Conservation (phyloP, 2,888 invertebrate species). For the Phalangium opilio region DNA sequence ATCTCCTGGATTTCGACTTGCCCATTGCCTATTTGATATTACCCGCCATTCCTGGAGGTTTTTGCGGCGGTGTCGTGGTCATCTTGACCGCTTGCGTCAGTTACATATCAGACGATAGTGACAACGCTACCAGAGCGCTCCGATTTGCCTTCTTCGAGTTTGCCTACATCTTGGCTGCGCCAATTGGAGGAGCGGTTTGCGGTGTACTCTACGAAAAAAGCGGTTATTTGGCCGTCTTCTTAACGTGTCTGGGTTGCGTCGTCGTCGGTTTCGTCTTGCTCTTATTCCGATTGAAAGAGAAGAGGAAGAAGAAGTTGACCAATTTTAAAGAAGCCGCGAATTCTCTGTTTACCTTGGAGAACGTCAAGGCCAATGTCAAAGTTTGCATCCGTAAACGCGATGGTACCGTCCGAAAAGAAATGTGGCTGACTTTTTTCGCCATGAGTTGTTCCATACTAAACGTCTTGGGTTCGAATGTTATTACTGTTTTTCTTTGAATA, state of each 20-base stretch:
- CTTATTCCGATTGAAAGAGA: no score
- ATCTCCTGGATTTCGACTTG: slow-evolving; percentile 5
- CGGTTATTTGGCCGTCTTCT: no score
- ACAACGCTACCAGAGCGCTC: slow-evolving; percentile 8
- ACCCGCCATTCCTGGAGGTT: slow-evolving; percentile 4
- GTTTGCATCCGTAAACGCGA: slow-evolving; percentile 9
- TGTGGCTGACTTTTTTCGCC: slow-evolving; percentile 10
- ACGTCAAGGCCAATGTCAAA: slow-evolving; percentile 10
- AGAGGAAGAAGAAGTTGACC: slow-evolving; percentile 1
- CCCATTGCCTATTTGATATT: slow-evolving; percentile 7
- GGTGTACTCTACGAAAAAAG: no score
- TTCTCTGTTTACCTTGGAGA: slow-evolving; percentile 10
- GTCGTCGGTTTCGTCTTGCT: no score
- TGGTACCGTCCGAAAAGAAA: slow-evolving; percentile 12
- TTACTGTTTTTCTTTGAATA: neutral
- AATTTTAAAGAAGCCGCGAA: slow-evolving; percentile 6
- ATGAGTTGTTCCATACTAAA: slow-evolving; percentile 8
- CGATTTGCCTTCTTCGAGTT: slow-evolving; percentile 11
- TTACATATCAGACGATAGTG: slow-evolving; percentile 13
- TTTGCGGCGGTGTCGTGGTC: slow-evolving; percentile 11
- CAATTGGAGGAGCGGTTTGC: no score
- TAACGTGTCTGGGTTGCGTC: no score
- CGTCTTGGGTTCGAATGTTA: slow-evolving; percentile 1
- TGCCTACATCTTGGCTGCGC: no score
- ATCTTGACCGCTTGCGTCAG: slow-evolving; percentile 11